phyloP scores from a whole-genome alignment of 2,797 vertebrate species.

The Thalassophryne amazonica region DNA sequence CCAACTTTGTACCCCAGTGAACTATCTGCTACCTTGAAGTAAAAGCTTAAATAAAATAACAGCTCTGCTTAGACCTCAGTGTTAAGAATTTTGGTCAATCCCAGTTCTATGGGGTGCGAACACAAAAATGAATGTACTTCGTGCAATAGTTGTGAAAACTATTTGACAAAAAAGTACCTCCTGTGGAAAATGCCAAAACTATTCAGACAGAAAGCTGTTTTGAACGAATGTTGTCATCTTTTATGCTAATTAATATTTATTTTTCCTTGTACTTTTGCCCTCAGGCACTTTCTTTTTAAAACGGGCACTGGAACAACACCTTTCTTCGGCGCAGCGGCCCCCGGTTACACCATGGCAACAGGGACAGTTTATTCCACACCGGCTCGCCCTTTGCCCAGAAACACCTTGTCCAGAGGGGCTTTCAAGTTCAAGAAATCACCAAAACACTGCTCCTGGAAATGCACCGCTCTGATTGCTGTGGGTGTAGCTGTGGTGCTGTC shows the following conservation, averaged over 20 bases:
- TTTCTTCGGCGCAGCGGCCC: conserved; percentile 95
- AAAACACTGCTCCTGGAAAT: conserved; percentile 98
- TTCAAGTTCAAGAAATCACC: conserved; percentile 99
- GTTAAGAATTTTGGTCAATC: no score
- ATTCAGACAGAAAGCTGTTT: not conserved
- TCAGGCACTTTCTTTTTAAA: conserved; percentile 99
- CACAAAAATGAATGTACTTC: no score
- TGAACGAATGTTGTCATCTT: not conserved
- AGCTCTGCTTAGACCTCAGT: no score
- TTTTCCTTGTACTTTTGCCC: conserved; percentile 31
- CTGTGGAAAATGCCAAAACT: no score
- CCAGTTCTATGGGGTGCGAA: no score
- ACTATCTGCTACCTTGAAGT: no score
- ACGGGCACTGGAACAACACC: conserved; percentile 97
- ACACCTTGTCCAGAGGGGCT: conserved; percentile 94
- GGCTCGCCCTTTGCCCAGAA: conserved; percentile 93
- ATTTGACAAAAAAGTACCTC: no score
- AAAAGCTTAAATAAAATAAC: no score
- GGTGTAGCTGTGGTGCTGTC: conserved; percentile 93
- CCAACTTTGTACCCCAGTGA: no score
- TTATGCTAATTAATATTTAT: not conserved
- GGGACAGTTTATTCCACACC: conserved; percentile 97
- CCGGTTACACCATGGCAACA: conserved; percentile 98
- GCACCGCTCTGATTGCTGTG: conserved; percentile 94
- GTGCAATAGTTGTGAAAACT: no score